phyloP scores from a whole-genome alignment of 2,113 vertebrate species.

The Menura novaehollandiae region DNA sequence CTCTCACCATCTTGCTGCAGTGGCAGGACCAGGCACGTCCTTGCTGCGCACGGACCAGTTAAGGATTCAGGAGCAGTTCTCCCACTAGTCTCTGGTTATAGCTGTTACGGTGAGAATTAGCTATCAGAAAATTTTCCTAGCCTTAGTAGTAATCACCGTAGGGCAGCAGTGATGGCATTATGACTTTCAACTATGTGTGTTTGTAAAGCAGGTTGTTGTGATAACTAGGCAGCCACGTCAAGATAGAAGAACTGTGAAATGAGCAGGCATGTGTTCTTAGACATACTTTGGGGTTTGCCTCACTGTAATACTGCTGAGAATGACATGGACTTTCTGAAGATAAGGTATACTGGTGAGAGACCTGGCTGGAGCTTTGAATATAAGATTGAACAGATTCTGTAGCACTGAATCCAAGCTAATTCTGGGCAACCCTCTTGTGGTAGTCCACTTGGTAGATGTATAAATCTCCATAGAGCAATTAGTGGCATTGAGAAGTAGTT shows the following conservation, averaged over 20 bases:
- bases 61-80: not conserved
- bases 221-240: not conserved
- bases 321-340: not conserved
- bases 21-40: not conserved
- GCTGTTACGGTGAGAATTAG: not conserved
- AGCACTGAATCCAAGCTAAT: not conserved
- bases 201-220: not conserved
- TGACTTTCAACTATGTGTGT: not conserved
- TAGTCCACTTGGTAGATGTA: not conserved
- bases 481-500: not conserved
- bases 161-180: not conserved
- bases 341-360: not conserved
- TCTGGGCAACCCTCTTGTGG: not conserved
- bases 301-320: fast-evolving
- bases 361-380: not conserved
- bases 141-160: not conserved
- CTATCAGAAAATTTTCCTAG: not conserved
- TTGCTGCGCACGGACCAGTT: not conserved
- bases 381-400: not conserved
- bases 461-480: not conserved
- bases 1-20: not conserved
- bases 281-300: not conserved
- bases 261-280: not conserved
- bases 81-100: not conserved
- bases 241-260: not conserved